phyloP scores from a whole-genome alignment of 1,140 invertebrate genomes.

The Uloborus diversus region DNA sequence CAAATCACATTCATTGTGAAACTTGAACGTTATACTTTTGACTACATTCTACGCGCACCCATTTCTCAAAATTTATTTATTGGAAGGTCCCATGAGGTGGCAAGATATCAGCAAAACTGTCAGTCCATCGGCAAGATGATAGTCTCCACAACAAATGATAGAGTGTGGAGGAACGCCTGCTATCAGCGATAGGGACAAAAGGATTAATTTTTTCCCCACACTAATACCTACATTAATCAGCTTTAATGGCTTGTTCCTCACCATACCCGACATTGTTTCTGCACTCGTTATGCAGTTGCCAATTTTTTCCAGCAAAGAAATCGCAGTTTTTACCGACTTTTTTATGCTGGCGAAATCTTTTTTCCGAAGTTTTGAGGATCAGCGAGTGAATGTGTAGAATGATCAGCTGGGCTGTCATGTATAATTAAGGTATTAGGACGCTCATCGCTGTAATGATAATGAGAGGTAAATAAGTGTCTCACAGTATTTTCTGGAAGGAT shows the following conservation, averaged over 20 bases:
- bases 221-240: constrained; percentile 55
- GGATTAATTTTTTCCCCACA: constrained; percentile 52
- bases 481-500: constrained; percentile 23
- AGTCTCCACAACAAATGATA: constrained; percentile 45
- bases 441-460: constrained; percentile 32
- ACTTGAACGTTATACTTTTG: not conserved
- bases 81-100: constrained; percentile 20
- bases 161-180: constrained; percentile 19
- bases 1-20: too few relatives aligned
- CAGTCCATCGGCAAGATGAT: constrained; percentile 18
- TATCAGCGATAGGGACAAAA: constrained; percentile 50
- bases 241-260: constrained; percentile 38
- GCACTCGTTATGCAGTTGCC: not conserved
- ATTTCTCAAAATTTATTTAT: constrained; percentile 33
- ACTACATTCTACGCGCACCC: not conserved
- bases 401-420: constrained; percentile 18
- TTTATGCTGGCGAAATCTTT: too few relatives aligned
- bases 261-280: constrained; percentile 3
- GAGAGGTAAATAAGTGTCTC: constrained; percentile 36
- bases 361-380: too few relatives aligned
- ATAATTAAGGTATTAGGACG: constrained; percentile 49
- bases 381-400: constrained; percentile 8
- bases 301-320: not conserved
- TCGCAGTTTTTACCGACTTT: not conserved
- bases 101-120: constrained; percentile 36